A percentile compares a stretch with the other conserved stretches of the same genome.
Evolutionary conservation across 2,888 invertebrate species (phyloP).

Genomic region (Synanthedon formicaeformis): DNA sequence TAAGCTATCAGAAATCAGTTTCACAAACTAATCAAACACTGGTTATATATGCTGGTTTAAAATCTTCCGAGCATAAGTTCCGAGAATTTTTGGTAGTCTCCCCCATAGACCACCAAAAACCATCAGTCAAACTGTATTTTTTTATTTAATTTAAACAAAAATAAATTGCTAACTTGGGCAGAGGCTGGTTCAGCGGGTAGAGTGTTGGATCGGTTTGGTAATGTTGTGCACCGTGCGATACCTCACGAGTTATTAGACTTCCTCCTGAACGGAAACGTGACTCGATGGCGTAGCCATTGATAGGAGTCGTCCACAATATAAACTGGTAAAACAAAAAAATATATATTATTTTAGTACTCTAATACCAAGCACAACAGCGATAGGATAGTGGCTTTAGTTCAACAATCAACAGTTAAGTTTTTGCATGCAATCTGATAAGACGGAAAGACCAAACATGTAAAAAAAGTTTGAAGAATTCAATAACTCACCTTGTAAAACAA

Average conservation of each 20-base stretch:
- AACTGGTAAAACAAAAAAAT: conserved; percentile 40
- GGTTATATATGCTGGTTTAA: background rate
- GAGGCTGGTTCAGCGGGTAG: conserved; percentile 77
- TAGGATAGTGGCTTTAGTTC: background rate
- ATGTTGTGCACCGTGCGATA: conserved; percentile 70
- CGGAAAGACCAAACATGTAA: too few species aligned
- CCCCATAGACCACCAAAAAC: too few species aligned
- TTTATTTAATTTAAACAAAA: too few species aligned
- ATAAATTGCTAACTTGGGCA: conserved; percentile 64
- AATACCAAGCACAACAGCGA: background rate
- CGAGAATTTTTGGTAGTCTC: too few species aligned
- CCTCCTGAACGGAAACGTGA: conserved; percentile 63
- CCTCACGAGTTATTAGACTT: conserved; percentile 56
- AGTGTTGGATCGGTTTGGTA: conserved; percentile 72
- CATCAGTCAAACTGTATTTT: too few species aligned
- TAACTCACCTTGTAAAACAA: conserved; percentile 87
- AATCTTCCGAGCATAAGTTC: conserved; percentile 25
- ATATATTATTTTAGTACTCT: background rate
- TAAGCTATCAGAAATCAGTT: too few species aligned
- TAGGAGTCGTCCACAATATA: conserved; percentile 63
- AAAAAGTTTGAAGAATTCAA: background rate
- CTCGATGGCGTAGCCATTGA: conserved; percentile 25
- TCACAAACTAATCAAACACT: too few species aligned
- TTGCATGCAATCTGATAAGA: too few species aligned
- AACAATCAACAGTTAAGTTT: too few species aligned